phyloP scores from a whole-genome alignment of 2,797 vertebrate species.

The Brotula barbata region DNA sequence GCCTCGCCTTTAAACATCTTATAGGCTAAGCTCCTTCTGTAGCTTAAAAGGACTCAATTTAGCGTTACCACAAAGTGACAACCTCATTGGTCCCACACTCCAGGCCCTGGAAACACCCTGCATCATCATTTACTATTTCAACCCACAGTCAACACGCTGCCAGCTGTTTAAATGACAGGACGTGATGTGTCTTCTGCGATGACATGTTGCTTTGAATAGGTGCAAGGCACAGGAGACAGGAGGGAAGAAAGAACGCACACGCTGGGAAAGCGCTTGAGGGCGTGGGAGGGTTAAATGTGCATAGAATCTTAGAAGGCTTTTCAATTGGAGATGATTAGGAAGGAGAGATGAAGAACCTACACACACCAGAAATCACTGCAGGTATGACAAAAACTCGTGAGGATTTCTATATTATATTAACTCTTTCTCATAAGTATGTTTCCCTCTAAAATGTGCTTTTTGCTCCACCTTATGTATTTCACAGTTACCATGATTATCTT shows the following conservation, averaged over 20 bases:
- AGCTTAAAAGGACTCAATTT: slow-evolving; percentile 60
- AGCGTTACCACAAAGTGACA: slow-evolving; percentile 33
- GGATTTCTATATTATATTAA: too few relatives aligned
- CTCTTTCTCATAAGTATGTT: too few relatives aligned
- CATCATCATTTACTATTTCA: slow-evolving; percentile 33
- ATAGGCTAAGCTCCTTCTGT: slow-evolving; percentile 38
- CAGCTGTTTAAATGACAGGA: slow-evolving; percentile 32
- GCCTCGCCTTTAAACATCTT: slow-evolving; percentile 31
- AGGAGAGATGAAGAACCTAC: slow-evolving; percentile 20
- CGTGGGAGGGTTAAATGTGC: slow-evolving; percentile 71
- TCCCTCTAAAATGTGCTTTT: too few relatives aligned
- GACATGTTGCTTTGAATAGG: slow-evolving; percentile 41
- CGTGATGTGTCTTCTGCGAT: slow-evolving; percentile 29
- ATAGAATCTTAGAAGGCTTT: slow-evolving; percentile 74
- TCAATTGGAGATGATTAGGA: slow-evolving; percentile 58
- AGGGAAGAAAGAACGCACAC: slow-evolving; percentile 66
- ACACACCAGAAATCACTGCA: slow-evolving; percentile 60
- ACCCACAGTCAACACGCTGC: slow-evolving; percentile 41
- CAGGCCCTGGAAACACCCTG: slow-evolving; percentile 50
- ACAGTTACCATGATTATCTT: too few relatives aligned
- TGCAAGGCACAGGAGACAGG: slow-evolving; percentile 51
- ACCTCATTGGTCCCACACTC: slow-evolving; percentile 43
- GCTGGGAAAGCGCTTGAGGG: slow-evolving; percentile 70
- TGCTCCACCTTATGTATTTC: too few relatives aligned
- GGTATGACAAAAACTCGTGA: slow-evolving; percentile 6